Evolutionary conservation across 2,797 vertebrate species (phyloP), one percentile per base, ranked within the genome.

Genomic region (Molossus alvarezi): DNA sequence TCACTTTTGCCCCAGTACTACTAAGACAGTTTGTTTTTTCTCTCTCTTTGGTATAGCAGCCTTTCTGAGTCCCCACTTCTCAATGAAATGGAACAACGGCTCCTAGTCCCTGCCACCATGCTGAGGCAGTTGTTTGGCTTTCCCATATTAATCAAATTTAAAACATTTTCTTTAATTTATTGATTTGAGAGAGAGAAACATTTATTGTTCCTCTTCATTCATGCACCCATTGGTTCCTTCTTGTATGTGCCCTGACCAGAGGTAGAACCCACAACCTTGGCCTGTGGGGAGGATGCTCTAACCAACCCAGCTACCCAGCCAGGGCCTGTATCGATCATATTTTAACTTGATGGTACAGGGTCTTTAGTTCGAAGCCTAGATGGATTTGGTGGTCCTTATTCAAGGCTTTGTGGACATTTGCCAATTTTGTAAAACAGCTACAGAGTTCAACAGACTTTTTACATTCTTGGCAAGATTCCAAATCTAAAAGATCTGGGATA

Each of bases 391-490:
- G 90, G 97, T 96, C 97, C 64, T 80, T 91, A 90, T 82, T 94
- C 57, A 88, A 92, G 93, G 17, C 75, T 94, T 67, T 41, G 12
- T 97, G 95, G 97, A 97, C 72, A 79, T 92, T 94, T 97, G 97
- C 97, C 97, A 98, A 51, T 69, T 96, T 95, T 95, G 29, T 71
- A 88, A 96, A 91, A 92, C 72, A 83, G 45, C 37, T 82, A 14
- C 75, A 93, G 81, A 96, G 91, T 97, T 96, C 95, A 95, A 48
- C 84, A 83, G 96, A 73, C 95, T 88, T 95, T 96, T 76, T 76
- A 53, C 84, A 84, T 96, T 97, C 93, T 97, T 98, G 97, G 97
- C 97, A 95, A 65, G 33, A 69, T 81, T 96, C 96, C 95, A 90
- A 21, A 23, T 87, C 75, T 48, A 27, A 88, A 65, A 96, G 79